Evolutionary conservation across 2,888 invertebrate genomes (phyloP), one percentile per base, ranked within the genome.

Genomic region (Macroteleia sp.): DNA sequence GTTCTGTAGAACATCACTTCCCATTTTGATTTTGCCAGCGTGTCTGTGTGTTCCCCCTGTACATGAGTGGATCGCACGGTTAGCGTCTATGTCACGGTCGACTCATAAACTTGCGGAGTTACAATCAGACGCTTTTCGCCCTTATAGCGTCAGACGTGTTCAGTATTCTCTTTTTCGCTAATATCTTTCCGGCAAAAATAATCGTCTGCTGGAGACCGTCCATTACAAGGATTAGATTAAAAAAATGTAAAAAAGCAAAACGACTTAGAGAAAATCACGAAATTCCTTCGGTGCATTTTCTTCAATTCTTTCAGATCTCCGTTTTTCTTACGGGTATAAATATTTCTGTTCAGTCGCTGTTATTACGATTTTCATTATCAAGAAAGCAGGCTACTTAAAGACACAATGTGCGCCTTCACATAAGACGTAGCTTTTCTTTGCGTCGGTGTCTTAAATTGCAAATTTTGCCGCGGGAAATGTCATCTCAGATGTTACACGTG

Each of bases 381-480:
- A 66, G 44, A 56, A 54, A 28, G 12, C 16, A 22, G 41, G 54
- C 66, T 69, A 61, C 50, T 71, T 57, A 79, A 71, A 67, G 75
- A 62, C 75, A 75, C 67, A 76, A 71, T 71, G 12, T 32, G 44
- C 66, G 57, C 39, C 57, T 69, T 75, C 50, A 50, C 25, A 48
- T 54, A 69, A 66, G 66, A 61, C 17, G 50, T 41, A 54, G 22
- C 36, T 36, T 77, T 77, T 71, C 74, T 79, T 80, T 83, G 73
- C 80, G 69, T 54, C 50, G 74, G 82, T 76, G 80, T 80, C 83
- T 83, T 81, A 83, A 85, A 89, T 88, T 86, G 87, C 81, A 85
- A 84, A 86, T 87, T 83, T 87, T 36, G 88, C 88, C 88, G 85
- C 85, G 82, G 88, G 88, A 86, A 73, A 77, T 77, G 80, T 71